Base-by-base conservation (phyloP, 1,140 invertebrate genomes). In the Eupristina koningsbergeri region DNA sequence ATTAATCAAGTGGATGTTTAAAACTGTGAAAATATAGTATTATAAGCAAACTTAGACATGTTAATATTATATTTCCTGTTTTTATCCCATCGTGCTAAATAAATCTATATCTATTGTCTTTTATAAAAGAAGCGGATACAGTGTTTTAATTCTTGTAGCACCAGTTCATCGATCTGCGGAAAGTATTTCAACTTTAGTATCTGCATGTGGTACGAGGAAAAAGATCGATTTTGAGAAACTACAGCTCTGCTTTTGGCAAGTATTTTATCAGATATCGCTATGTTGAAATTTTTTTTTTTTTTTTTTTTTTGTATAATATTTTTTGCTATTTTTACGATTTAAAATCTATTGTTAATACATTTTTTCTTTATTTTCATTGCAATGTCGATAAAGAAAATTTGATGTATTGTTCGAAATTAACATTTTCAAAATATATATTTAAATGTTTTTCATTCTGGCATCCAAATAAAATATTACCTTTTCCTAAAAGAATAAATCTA, bases 131-230 rank as follows among this genome's bases (percentile, higher is more conserved):
- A 64, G 8, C n/a, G 11, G 19, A 39, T 71, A 26, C 36, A n/a
- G 17, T 71, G 19, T 41, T 41, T 36, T 71, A 71, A 71, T 41
- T 41, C 36, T 41, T 71, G 11, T n/a, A 71, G 36, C 36, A 41
- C 39, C 58, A n/a, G 61, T 75, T 36, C 41, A 82, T 76, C 41
- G 71, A 82, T 82, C 58, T 82, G n/a, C 73, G 74, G 80, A 73
- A 82, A 11, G 6, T 3, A 39, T 50, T 82, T 69, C 71, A 76
- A 69, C 75, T 47, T 13, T 26, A 71, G 39, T 31, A 26, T 8
- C 22, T 22, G n/a, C 41, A 41, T 26, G 8, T 41, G 36, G 29
- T 41, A 41, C 19, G 41, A 71, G 11, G 36, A 36, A 71, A 13
- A 19, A 34, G 41, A 41, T 31, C 58, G 73, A 76, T 82, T 82